Percentiles rank a stretch among this genome's conserved stretches.
Evolutionary conservation across 2,113 vertebrate species (phyloP).

Genomic region (Strigops habroptila): DNA sequence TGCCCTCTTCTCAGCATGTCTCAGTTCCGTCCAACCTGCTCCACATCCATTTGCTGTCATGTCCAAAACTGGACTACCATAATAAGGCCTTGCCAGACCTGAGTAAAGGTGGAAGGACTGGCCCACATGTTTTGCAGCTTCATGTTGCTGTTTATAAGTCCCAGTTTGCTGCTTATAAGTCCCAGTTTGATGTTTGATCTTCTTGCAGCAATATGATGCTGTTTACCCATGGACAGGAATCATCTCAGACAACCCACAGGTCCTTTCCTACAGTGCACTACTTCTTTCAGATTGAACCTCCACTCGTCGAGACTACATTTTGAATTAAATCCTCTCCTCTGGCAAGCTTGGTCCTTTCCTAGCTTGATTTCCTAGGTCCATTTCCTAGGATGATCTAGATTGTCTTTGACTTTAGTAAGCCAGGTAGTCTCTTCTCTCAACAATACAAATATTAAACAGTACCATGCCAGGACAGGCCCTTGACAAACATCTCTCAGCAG

Average conservation of each 20-base stretch:
- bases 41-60: not conserved
- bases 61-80: not conserved
- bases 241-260: not conserved
- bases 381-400: not conserved
- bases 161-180: not conserved
- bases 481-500: not conserved
- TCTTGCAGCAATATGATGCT: not conserved
- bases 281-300: not conserved
- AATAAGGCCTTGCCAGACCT: not conserved
- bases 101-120: not conserved
- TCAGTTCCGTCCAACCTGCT: not conserved
- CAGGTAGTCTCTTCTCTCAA: not conserved
- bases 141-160: not conserved
- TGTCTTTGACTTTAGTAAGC: not conserved
- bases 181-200: not conserved
- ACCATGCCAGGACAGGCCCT: not conserved
- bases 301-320: not conserved
- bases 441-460: not conserved
- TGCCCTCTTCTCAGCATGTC: not conserved
- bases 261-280: not conserved
- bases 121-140: not conserved
- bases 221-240: not conserved
- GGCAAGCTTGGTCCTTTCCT: not conserved
- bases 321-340: not conserved
- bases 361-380: no score